These are phyloP conservation scores for Coptotermes formosanus DNA, from an alignment of 1,140 invertebrate genomes.

Conservation along the genomic window DNA sequence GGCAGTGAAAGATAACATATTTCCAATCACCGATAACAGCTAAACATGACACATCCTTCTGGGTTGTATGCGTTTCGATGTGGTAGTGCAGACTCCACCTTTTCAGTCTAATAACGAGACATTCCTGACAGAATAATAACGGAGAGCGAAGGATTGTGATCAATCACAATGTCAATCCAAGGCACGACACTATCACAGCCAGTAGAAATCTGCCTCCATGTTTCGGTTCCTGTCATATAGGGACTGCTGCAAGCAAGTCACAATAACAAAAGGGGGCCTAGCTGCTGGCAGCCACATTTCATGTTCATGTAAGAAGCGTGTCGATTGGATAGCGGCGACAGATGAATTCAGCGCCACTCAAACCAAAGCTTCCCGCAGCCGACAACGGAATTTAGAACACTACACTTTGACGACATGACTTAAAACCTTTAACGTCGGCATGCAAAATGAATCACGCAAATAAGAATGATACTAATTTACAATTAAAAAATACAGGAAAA, in stretches of 20 bases:
- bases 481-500: too few relatives aligned
- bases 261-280: neutral
- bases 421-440: too few relatives aligned
- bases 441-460: too few relatives aligned
- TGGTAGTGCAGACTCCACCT: constrained; percentile 10
- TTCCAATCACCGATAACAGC: neutral
- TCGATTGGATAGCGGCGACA: too few relatives aligned
- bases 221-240: neutral
- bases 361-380: too few relatives aligned
- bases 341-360: too few relatives aligned
- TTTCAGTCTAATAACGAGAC: constrained; percentile 11
- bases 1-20: neutral
- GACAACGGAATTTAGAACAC: too few relatives aligned
- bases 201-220: neutral
- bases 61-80: neutral
- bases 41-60: neutral
- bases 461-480: too few relatives aligned
- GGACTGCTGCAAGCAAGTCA: neutral
- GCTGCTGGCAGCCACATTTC: neutral
- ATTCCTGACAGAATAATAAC: neutral
- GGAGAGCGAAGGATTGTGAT: neutral
- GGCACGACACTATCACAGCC: neutral
- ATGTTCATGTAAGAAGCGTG: neutral
- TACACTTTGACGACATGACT: too few relatives aligned
- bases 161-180: neutral